A percentile compares a stretch with the other conserved stretches of the same genome.
Evolutionary conservation across 2,888 invertebrate genomes (phyloP).

Genomic region (Serrognathus titanus): DNA sequence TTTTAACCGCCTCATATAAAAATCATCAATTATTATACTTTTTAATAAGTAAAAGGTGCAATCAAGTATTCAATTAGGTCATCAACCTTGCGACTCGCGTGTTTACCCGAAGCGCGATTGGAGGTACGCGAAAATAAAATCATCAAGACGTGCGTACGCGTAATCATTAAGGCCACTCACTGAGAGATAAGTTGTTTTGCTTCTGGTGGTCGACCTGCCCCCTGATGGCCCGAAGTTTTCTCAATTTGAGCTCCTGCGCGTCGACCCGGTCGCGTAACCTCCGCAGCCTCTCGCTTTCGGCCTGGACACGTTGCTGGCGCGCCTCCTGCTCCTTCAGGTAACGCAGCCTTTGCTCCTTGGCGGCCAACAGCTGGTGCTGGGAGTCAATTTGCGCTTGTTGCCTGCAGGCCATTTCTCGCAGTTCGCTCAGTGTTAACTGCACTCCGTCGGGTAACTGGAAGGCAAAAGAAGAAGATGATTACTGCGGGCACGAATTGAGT

Average conservation of each 20-base stretch:
- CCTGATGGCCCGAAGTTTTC: slow-evolving; percentile 84
- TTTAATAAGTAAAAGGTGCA: too few species aligned
- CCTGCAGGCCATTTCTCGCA: slow-evolving; percentile 96
- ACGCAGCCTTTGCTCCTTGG: slow-evolving; percentile 88
- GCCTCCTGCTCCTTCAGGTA: slow-evolving; percentile 93
- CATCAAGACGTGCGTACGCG: too few species aligned
- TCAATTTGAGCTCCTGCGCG: slow-evolving; percentile 90
- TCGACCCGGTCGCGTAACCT: slow-evolving; percentile 88
- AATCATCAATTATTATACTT: too few species aligned
- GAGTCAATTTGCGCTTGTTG: slow-evolving; percentile 98
- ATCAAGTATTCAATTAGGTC: too few species aligned
- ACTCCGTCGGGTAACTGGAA: slow-evolving; percentile 87
- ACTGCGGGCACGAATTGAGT: too few species aligned
- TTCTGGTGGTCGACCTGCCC: slow-evolving; percentile 93
- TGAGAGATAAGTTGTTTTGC: slow-evolving; percentile 85
- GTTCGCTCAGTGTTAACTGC: slow-evolving; percentile 89
- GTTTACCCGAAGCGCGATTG: too few species aligned
- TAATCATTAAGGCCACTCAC: slow-evolving; percentile 58
- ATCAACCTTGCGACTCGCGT: too few species aligned
- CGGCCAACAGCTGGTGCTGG: slow-evolving; percentile 87
- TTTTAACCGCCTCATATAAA: too few species aligned
- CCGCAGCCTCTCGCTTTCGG: slow-evolving; percentile 84
- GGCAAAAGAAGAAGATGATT: slow-evolving; percentile 22
- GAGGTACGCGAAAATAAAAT: too few species aligned
- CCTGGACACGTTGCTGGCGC: slow-evolving; percentile 70